phyloP scores from a whole-genome alignment of 2,113 vertebrate species.

The Catharus bicknelli region DNA sequence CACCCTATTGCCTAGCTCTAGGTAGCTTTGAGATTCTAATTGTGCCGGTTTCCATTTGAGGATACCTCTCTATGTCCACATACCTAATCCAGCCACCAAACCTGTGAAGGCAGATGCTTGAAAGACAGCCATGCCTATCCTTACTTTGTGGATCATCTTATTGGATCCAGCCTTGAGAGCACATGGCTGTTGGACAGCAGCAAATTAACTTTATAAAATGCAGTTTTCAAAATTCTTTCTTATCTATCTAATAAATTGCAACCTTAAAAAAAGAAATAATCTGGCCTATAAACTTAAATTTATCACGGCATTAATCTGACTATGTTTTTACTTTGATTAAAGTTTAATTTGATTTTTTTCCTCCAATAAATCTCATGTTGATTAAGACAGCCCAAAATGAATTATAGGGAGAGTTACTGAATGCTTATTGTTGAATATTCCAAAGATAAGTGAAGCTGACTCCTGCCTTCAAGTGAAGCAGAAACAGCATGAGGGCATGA shows the following conservation, averaged over 20 bases:
- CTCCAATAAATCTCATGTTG: conserved; percentile 57
- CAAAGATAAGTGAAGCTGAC: neutral
- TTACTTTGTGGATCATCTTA: neutral
- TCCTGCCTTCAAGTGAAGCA: conserved; percentile 26
- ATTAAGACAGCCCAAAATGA: conserved; percentile 54
- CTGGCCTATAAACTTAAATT: conserved; percentile 39
- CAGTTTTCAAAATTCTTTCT: neutral
- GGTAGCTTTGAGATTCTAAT: neutral
- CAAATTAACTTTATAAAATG: conserved; percentile 43
- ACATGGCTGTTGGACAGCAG: neutral
- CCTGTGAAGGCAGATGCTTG: neutral
- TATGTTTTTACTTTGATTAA: conserved; percentile 42
- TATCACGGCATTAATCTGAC: conserved; percentile 51
- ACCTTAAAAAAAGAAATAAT: conserved; percentile 42
- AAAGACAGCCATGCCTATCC: neutral
- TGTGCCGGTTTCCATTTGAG: neutral
- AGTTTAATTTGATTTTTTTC: conserved; percentile 62
- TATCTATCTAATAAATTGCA: conserved; percentile 45
- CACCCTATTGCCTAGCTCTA: neutral
- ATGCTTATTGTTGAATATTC: conserved; percentile 16
- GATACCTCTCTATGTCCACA: neutral
- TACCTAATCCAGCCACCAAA: neutral
- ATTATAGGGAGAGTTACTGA: conserved; percentile 15
- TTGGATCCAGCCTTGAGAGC: neutral
- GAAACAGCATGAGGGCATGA: neutral